Conservation (phyloP, 2,113 vertebrate genomes). For the Antennarius striatus region DNA sequence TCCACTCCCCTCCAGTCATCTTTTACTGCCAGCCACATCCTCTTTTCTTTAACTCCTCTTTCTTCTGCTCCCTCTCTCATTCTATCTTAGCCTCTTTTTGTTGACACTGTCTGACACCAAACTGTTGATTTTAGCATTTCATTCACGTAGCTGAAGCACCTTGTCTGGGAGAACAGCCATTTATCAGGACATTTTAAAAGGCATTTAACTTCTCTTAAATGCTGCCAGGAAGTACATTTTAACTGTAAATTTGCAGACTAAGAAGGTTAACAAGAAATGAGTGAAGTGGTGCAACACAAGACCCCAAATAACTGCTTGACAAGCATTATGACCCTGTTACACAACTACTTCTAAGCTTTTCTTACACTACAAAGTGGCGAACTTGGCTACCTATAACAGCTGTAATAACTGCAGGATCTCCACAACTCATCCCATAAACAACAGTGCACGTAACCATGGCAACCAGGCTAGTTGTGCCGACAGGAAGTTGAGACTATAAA, state of each 20-base stretch:
- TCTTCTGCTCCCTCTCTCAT: conserved; percentile 35
- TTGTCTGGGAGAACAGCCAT: background rate
- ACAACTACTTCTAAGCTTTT: background rate
- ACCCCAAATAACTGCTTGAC: background rate
- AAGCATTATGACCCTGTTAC: no score
- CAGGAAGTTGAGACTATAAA: conserved; percentile 79
- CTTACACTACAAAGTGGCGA: background rate
- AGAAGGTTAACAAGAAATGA: background rate
- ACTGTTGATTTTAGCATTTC: conserved; percentile 45
- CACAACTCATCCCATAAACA: conserved; percentile 62
- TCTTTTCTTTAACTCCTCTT: conserved; percentile 70
- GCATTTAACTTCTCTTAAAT: no score
- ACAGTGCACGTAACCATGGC: conserved; percentile 53
- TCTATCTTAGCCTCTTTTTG: conserved; percentile 10
- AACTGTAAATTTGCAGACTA: no score
- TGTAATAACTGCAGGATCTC: conserved; percentile 18
- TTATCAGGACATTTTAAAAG: background rate
- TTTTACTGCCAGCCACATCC: conserved; percentile 74
- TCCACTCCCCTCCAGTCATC: conserved; percentile 76
- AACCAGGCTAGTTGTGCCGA: conserved; percentile 45
- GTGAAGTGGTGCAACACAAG: background rate
- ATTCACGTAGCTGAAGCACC: conserved; percentile 11
- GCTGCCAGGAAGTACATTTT: no score
- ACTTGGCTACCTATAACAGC: background rate
- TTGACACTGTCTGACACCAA: conserved; percentile 15